These are phyloP conservation scores for Triops cancriformis DNA, from an alignment of 1,140 invertebrate genomes.

Conservation along the genomic window DNA sequence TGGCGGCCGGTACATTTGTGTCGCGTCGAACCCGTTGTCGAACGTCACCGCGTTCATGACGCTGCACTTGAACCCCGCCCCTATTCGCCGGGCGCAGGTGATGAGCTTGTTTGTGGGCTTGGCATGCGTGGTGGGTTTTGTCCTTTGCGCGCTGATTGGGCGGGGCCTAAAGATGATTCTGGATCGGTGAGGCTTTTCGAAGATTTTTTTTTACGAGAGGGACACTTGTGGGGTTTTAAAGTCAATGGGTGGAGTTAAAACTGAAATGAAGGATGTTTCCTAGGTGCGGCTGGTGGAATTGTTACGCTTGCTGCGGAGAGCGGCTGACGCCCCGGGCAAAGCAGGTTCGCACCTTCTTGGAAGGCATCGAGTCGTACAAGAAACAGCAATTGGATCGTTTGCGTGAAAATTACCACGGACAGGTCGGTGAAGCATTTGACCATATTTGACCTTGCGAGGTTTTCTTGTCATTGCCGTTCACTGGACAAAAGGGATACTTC, in stretches of 20 bases:
- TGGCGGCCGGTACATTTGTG: conserved; percentile 79
- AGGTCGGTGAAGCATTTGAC: conserved; percentile 46
- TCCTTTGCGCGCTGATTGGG: conserved; percentile 63
- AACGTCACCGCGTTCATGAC: conserved; percentile 62
- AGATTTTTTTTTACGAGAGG: too few species aligned
- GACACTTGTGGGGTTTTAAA: too few species aligned
- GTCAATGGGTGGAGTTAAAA: too few species aligned
- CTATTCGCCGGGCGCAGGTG: conserved; percentile 70
- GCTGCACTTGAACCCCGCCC: conserved; percentile 68
- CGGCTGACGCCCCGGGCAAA: conserved; percentile 61
- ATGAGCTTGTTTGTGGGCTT: conserved; percentile 72
- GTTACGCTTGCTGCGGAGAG: conserved; percentile 51
- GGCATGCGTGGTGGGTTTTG: conserved; percentile 64
- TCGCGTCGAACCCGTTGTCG: conserved; percentile 69
- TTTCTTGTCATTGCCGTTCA: too few species aligned
- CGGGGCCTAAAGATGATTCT: conserved; percentile 63
- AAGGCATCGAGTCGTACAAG: conserved; percentile 83
- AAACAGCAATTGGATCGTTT: conserved; percentile 76
- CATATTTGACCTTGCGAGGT: too few species aligned
- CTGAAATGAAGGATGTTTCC: neutral
- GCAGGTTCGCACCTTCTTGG: conserved; percentile 48
- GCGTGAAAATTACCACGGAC: conserved; percentile 81
- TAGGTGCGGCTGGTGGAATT: conserved; percentile 37
- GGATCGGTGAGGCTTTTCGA: conserved; percentile 50
- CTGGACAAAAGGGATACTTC: too few species aligned